phyloP scores from a whole-genome alignment of 2,888 invertebrate genomes.

The Spicauda simplicius region DNA sequence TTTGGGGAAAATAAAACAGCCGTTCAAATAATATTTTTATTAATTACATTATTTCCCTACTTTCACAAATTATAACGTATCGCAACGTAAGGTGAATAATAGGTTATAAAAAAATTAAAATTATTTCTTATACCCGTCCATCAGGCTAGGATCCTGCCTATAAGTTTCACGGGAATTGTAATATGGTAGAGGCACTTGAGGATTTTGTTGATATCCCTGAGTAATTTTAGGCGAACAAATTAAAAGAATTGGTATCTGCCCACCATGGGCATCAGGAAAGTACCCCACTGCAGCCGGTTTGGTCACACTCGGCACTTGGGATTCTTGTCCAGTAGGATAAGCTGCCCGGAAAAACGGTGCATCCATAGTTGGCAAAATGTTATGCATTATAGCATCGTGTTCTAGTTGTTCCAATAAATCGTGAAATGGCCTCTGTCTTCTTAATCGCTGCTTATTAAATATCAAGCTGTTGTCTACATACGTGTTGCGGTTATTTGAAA shows the following conservation, averaged over 20 bases:
- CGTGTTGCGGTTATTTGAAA: neutral
- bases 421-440: slow-evolving; percentile 41
- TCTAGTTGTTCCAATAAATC: slow-evolving; percentile 59
- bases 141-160: no score
- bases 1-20: no score
- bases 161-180: neutral
- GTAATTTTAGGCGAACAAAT: slow-evolving; percentile 58
- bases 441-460: neutral
- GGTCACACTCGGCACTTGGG: neutral
- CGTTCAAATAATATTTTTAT: no score
- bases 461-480: neutral
- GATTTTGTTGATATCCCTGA: slow-evolving; percentile 43
- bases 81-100: no score
- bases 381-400: slow-evolving; percentile 66
- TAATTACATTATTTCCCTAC: no score
- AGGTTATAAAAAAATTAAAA: no score
- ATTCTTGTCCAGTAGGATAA: neutral
- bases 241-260: slow-evolving; percentile 55
- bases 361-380: slow-evolving; percentile 71
- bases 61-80: no score
- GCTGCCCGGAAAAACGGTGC: slow-evolving; percentile 55
- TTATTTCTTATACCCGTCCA: no score
- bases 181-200: slow-evolving; percentile 19
- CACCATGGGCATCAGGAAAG: slow-evolving; percentile 12
- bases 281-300: slow-evolving; percentile 19